Evolutionary conservation across 30 jellyfish, hydroid and myxozoan species (phyloP), one percentile per base, ranked within the genome.

Genomic region (Catostylus mosaicus): DNA sequence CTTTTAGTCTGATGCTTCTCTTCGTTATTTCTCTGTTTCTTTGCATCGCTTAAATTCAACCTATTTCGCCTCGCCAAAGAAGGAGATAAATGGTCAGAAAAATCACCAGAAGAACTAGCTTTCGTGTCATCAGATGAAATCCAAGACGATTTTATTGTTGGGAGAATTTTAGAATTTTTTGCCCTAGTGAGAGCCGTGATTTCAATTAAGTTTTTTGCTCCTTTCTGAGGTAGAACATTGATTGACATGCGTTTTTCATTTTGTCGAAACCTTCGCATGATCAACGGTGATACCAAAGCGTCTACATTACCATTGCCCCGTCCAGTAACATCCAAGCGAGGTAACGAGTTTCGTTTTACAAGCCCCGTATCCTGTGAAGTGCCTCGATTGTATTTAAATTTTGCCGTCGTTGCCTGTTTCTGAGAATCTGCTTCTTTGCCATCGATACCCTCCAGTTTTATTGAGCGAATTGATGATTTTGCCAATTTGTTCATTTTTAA

Each of bases 201-300:
- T 33, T 68, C 80, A 32, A 68, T 68, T 33, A 22, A 35, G 27
- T 30, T 12, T 36, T 10, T 68, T 35, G 64, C 38, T 19, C 80
- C 80, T 1, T 68, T 68, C 36, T 46, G 59, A 1, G 64, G 64
- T 8, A 37, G 16, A 33, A 37, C 35, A 37, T 68, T 46, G 27
- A 22, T 46, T 11, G 80, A 68, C 66, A 35, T 36, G 16, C 80
- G 66, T 68, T 36, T 68, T 9, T 36, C 5, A 18, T 3, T 40
- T 1, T 68, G 31, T 61, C 74, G 40, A 68, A 33, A 46, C 27
- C 57, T 43, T 36, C 80, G 59, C 62, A 68, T 0, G 30, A 68
- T 23, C 31, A 68, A 20, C 18, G 80, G 80, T 24, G 80, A 68
- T 24, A 68, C 80, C 19, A 68, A 8, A 35, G 80, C 80, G 33